Evolutionary conservation across 35 echinoderm and acorn worm genomes (phyloP).

Genomic region (Nesometra sesokonis): DNA sequence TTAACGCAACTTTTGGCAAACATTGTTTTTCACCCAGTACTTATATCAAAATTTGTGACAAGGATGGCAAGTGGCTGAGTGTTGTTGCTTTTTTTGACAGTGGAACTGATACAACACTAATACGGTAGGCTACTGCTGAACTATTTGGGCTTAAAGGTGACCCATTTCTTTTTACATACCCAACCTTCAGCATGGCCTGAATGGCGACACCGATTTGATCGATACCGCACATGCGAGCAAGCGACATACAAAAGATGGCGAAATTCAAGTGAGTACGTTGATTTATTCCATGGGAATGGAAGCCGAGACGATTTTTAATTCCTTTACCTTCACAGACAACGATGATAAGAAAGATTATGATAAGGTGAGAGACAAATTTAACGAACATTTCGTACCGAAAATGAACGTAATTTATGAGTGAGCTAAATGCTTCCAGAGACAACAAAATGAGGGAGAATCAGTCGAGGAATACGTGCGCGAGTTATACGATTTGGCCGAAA

Average conservation of each 20-base stretch:
- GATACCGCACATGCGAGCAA: background rate
- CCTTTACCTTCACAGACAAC: background rate
- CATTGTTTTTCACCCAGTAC: too few relatives aligned
- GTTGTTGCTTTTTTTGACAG: too few relatives aligned
- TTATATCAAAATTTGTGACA: too few relatives aligned
- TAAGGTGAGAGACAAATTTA: background rate
- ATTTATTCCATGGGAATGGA: background rate
- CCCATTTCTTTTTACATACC: background rate
- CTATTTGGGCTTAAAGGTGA: too few relatives aligned
- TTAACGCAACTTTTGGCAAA: too few relatives aligned
- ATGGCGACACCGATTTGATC: background rate
- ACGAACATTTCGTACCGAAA: background rate
- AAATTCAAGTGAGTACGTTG: background rate
- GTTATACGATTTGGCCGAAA: background rate
- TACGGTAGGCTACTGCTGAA: too few relatives aligned
- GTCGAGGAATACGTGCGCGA: background rate
- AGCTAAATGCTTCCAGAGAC: background rate
- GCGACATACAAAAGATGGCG: background rate
- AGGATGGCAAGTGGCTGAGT: too few relatives aligned
- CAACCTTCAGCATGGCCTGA: background rate
- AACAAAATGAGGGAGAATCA: background rate
- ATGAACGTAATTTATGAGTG: background rate
- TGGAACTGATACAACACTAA: too few relatives aligned
- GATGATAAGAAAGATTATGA: background rate
- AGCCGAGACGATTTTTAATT: background rate